These are phyloP conservation scores for Neosilurus hyrtlii DNA, from an alignment of 2,797 vertebrate genomes.

Conservation along the genomic window DNA sequence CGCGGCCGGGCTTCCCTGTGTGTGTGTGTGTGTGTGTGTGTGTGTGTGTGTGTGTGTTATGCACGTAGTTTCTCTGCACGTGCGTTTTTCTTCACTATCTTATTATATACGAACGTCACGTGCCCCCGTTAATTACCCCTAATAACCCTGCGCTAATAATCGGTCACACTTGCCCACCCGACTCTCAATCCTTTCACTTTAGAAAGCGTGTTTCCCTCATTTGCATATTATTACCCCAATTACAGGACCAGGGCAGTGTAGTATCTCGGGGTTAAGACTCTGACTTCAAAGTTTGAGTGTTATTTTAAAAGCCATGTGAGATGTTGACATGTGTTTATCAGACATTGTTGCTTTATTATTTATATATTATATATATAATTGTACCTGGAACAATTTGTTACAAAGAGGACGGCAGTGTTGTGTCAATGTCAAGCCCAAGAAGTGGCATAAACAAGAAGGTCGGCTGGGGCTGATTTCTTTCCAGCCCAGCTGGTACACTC, in stretches of 20 bases:
- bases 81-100: conserved; percentile 41
- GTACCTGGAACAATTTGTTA: not conserved
- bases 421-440: not conserved
- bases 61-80: conserved; percentile 39
- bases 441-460: no score
- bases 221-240: not conserved
- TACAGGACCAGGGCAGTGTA: not conserved
- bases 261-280: no score
- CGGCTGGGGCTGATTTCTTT: not conserved
- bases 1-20: conserved; percentile 26
- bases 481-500: not conserved
- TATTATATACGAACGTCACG: conserved; percentile 23
- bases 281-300: not conserved
- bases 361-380: no score
- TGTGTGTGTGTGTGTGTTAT: not conserved
- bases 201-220: not conserved
- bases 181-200: conserved; percentile 26
- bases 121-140: conserved; percentile 67
- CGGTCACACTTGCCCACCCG: conserved; percentile 63
- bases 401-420: not conserved
- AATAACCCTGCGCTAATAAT: conserved; percentile 66
- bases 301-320: not conserved
- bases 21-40: conserved; percentile 5
- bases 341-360: not conserved
- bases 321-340: not conserved